Conservation (phyloP, 2,797 vertebrate species). For the Mormyrops boulengeri region DNA sequence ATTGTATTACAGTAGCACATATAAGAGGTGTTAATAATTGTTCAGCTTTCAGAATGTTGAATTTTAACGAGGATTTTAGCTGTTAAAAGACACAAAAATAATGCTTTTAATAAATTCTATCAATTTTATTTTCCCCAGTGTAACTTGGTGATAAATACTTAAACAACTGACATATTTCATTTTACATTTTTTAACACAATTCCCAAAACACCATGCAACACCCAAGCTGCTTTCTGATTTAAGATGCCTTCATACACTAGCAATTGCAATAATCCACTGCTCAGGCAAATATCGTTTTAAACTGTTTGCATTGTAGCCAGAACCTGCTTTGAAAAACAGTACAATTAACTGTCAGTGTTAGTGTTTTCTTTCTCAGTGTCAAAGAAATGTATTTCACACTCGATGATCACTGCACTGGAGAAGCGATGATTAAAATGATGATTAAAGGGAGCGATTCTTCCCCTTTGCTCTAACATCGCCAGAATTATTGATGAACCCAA, state of each 20-base stretch:
- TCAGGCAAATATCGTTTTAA: neutral
- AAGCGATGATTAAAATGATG: neutral
- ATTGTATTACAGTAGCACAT: neutral
- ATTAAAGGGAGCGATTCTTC: neutral
- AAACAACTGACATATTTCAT: neutral
- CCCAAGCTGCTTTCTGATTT: neutral
- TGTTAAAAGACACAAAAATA: neutral
- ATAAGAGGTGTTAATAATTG: neutral
- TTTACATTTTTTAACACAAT: neutral
- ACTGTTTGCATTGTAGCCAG: neutral
- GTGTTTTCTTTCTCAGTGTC: neutral
- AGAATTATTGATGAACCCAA: constrained; percentile 9
- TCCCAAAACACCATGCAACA: neutral
- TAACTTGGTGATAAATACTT: neutral
- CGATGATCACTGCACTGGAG: neutral
- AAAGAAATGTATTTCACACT: neutral
- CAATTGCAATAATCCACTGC: neutral
- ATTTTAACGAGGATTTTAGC: neutral
- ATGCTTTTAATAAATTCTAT: neutral
- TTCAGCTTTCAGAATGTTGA: neutral
- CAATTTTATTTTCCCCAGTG: neutral
- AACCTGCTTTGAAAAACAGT: neutral
- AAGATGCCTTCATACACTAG: neutral
- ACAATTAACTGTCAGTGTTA: neutral
- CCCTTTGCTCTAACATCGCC: neutral